These are phyloP conservation scores for Chelidonichthys spinosus DNA, from an alignment of 2,797 vertebrate genomes.

Conservation along the genomic window DNA sequence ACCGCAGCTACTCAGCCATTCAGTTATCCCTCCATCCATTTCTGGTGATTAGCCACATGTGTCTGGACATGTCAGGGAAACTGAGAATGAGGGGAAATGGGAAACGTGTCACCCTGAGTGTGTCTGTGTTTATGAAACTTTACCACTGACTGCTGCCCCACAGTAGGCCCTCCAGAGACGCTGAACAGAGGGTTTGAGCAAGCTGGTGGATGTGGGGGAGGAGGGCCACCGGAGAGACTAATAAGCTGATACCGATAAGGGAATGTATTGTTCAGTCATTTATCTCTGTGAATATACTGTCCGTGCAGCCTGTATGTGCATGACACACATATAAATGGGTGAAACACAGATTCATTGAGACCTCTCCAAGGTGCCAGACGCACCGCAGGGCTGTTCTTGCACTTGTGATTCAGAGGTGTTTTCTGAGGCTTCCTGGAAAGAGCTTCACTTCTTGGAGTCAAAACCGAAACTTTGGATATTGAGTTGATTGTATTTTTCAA, in stretches of 20 bases:
- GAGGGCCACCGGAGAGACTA: slow-evolving; percentile 16
- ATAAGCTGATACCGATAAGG: not conserved
- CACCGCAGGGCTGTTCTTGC: slow-evolving; percentile 31
- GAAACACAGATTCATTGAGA: not conserved
- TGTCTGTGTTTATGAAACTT: slow-evolving; percentile 78
- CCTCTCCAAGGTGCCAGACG: slow-evolving; percentile 42
- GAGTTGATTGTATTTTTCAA: not conserved
- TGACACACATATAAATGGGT: not conserved
- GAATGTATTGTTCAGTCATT: slow-evolving; percentile 17
- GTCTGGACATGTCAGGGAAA: slow-evolving; percentile 66
- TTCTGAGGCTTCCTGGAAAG: slow-evolving; percentile 34
- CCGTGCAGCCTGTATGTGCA: not conserved
- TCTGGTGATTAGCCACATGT: slow-evolving; percentile 75
- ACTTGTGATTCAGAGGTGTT: slow-evolving; percentile 49
- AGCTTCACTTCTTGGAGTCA: not conserved
- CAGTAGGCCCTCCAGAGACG: slow-evolving; percentile 62
- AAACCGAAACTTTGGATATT: not conserved
- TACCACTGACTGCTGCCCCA: slow-evolving; percentile 66
- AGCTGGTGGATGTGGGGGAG: slow-evolving; percentile 27
- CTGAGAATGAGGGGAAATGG: slow-evolving; percentile 50
- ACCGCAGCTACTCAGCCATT: slow-evolving; percentile 28
- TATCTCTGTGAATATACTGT: not conserved
- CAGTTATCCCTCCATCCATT: slow-evolving; percentile 34
- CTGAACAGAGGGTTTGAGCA: slow-evolving; percentile 41
- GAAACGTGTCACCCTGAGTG: slow-evolving; percentile 65